Base-by-base conservation (phyloP, 2,113 vertebrate genomes). In the Pluvianellus socialis region DNA sequence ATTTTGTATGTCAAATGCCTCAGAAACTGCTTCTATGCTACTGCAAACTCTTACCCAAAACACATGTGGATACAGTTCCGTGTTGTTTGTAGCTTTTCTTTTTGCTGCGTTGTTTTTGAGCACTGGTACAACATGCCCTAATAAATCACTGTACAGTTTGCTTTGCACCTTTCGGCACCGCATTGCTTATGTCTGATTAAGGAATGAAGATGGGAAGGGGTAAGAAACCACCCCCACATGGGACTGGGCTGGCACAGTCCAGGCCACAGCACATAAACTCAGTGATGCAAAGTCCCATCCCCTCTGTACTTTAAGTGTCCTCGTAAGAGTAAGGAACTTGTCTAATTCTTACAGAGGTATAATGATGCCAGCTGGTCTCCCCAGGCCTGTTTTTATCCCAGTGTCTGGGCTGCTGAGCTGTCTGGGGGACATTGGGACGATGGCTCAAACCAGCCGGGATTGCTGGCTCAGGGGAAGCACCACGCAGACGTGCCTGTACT, bases 351-450 rank as follows among this genome's bases (percentile, higher is more conserved):
- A n/a, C 30, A 73, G 67, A 32, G 19, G 22, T 81, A 35, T 55
- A 56, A 82, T 12, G 49, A 68, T 8, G 23, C 59, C 47, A 70
- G 17, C 17, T 83, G 38, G n/a, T 58, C 50, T 90, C n/a, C 56
- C 21, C 2, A 5, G 27, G 44, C 21, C 63, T 80, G 38, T 38
- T 84, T 88, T 68, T 55, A 32, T 16, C 12, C 21, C 7, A 19
- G 8, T 16, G 44, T 38, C 47, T 20, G 44, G 32, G 40, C n/a
- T 92, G 27, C 56, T 55, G 70, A 90, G 33, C 14, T 42, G 3
- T 33, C 23, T 32, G 10, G 22, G 33, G 20, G n/a, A 61, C 50
- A 42, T 8, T 0, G 3, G 28, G 33, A 79, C 0, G 7, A 49
- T 62, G 50, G 65, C 42, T 81, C 8, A 62, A 71, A n/a, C 30